These are phyloP conservation scores for Eristalis arbustorum DNA, from an alignment of 2,888 invertebrate genomes.

Conservation along the genomic window DNA sequence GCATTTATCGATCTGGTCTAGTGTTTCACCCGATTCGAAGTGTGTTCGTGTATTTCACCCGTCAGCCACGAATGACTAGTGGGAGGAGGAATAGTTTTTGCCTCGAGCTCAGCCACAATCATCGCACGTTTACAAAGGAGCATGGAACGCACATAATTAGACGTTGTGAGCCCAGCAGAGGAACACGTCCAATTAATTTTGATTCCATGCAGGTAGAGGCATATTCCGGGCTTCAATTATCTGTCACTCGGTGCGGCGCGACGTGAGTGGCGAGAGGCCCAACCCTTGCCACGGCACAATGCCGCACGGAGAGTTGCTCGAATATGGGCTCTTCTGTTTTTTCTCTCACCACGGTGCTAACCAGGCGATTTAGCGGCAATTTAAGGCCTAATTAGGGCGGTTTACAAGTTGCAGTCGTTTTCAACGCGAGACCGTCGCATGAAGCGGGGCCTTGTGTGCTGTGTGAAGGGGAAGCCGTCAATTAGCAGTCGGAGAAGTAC, in stretches of 20 bases:
- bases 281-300: not conserved
- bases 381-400: conserved; percentile 1
- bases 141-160: conserved; percentile 7
- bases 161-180: not conserved
- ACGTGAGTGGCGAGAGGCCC: not conserved
- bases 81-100: conserved; percentile 13
- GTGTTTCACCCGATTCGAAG: conserved; percentile 30
- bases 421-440: not conserved
- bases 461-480: not conserved
- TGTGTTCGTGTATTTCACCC: conserved; percentile 9
- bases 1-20: conserved; percentile 27
- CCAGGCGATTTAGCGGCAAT: not conserved
- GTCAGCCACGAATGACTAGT: conserved; percentile 42
- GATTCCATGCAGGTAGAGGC: conserved; percentile 18
- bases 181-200: conserved; percentile 40
- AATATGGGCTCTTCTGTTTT: not conserved
- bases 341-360: not conserved
- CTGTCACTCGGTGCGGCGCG: not conserved
- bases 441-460: not conserved
- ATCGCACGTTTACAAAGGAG: not conserved
- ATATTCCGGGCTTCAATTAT: conserved; percentile 20
- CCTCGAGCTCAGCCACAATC: not conserved
- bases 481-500: not conserved
- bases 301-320: conserved; percentile 1
- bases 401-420: not conserved